Base-by-base conservation (phyloP, 2,797 vertebrate genomes). In the Oreochromis mossambicus region DNA sequence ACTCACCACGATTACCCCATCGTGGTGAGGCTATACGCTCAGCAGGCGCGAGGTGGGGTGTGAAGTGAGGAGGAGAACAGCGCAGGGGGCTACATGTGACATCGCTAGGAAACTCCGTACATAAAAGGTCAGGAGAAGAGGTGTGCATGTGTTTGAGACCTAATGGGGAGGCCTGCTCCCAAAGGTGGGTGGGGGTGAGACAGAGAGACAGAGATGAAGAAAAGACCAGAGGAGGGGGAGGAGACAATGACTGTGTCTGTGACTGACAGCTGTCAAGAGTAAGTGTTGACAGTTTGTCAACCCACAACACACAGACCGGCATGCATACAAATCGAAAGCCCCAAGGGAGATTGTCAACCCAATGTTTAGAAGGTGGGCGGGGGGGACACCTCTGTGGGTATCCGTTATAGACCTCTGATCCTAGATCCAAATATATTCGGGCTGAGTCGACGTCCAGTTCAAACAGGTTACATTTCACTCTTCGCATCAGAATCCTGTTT, bases 231-330 rank as follows among this genome's bases (percentile, higher is more conserved):
- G 66, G 51, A 10, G 80, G 86, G 41, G 84, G 83, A 84, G 82
- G 83, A 75, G 61, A 46, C 1, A 34, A 51, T 76, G 56, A 88
- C 41, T 85, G 81, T 51, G 70, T 61, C 87, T 85, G 84, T 91
- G 93, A 96, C 82, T 94, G 95, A 95, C 94, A 96, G 92, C 91
- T 94, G 93, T 95, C 94, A 91, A 77, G 81, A 51, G 86, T 90
- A 87, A 83, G 89, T 82, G 85, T 88, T 80, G 29, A 63, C 86
- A 83, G 91, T 92, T 92, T 88, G 88, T 85, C 85, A 92, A 83
- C 61, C 81, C 81, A 86, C 77, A 85, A 81, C 78, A 82, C 56
- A 77, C 63, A 77, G 41, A 81, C 46, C 66, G 17, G 66, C 32
- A 15, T 1, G 50, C 36, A 79, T 26, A 73, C 82, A 78, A 77